Conservation (phyloP, 2,113 vertebrate genomes). For the Entomyzon cyanotis region DNA sequence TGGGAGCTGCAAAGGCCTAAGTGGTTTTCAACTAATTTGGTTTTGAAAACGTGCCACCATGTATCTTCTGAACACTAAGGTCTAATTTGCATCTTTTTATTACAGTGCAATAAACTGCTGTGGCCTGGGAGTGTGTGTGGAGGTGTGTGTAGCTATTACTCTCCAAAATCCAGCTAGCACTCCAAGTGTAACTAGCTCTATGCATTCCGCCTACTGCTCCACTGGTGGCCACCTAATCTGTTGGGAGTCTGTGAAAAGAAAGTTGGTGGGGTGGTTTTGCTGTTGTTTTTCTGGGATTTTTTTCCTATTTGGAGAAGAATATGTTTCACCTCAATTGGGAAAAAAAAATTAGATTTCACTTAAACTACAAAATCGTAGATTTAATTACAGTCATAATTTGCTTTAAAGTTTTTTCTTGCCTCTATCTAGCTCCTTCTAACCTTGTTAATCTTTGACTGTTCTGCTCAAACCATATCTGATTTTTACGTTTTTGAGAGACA, state of each 20-base stretch:
- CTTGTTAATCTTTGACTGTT: neutral
- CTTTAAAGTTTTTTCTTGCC: neutral
- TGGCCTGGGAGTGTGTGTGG: rapidly evolving
- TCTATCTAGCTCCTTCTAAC: neutral
- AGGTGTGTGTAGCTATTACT: neutral
- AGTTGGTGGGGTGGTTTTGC: neutral
- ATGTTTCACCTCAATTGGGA: neutral
- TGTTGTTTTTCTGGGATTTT: rapidly evolving
- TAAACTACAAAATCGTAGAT: neutral
- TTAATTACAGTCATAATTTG: neutral
- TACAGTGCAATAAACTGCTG: neutral
- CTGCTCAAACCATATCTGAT: neutral
- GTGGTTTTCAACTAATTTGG: neutral
- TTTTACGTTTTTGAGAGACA: neutral
- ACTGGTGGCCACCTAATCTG: neutral
- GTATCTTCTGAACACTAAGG: neutral
- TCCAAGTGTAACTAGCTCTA: neutral
- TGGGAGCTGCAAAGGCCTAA: neutral
- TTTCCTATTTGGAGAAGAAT: neutral
- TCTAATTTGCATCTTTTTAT: neutral
- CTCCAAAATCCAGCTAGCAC: neutral
- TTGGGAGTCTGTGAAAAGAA: neutral
- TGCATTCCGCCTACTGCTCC: neutral
- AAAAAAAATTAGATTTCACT: neutral
- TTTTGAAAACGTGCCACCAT: neutral